phyloP scores from a whole-genome alignment of 2,888 invertebrate species.

The Apamea sordens region DNA sequence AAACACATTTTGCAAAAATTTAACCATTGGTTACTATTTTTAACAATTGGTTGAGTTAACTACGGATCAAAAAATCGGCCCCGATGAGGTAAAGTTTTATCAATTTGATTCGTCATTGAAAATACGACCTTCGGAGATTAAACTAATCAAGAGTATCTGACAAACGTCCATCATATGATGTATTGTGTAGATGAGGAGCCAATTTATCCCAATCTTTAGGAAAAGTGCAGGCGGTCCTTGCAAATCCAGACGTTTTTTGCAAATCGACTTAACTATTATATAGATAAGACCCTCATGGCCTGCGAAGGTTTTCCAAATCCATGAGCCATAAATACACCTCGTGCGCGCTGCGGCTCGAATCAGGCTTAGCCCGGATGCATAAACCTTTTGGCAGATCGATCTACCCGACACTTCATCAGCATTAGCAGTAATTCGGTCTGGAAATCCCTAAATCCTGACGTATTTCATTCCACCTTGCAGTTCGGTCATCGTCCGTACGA shows the following conservation, averaged over 20 bases:
- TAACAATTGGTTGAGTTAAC: too few species aligned
- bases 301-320: neutral
- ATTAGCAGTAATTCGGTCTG: neutral
- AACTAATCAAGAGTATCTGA: neutral
- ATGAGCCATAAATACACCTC: neutral
- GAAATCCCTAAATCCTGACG: neutral
- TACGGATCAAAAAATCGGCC: too few species aligned
- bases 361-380: neutral
- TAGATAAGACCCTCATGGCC: neutral
- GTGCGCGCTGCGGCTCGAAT: neutral
- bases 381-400: conserved; percentile 1
- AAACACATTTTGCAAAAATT: too few species aligned
- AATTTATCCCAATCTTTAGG: conserved; percentile 15
- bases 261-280: neutral
- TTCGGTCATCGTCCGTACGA: neutral
- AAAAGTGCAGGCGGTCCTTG: neutral
- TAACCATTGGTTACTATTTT: too few species aligned
- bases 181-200: neutral
- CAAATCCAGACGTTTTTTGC: neutral
- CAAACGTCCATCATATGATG: neutral
- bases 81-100: neutral
- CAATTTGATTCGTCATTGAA: neutral
- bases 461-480: conserved; percentile 1
- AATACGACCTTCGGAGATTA: neutral
- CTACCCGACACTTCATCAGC: neutral